Evolutionary conservation across 2,797 vertebrate genomes (phyloP).

Genomic region (Argentina silus): DNA sequence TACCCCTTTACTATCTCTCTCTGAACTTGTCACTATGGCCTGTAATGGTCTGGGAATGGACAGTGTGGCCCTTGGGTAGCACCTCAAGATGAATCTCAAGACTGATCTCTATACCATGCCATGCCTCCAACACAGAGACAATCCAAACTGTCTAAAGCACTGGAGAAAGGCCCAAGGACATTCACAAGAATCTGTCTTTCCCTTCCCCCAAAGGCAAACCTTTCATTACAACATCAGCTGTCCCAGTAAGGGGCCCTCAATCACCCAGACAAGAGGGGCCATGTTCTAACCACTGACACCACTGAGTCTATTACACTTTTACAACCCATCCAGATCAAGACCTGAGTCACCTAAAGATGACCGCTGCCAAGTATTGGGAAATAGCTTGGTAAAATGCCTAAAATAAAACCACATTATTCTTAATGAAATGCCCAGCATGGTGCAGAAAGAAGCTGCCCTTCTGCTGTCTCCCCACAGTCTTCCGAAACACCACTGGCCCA

Average conservation of each 20-base stretch:
- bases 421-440: not conserved
- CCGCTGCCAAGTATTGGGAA: not conserved
- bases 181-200: not conserved
- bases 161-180: not conserved
- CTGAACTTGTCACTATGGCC: no score
- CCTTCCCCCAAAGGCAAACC: slow-evolving; percentile 8
- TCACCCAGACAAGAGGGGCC: not conserved
- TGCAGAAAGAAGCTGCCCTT: not conserved
- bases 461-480: not conserved
- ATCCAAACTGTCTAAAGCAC: no score
- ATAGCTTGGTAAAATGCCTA: no score
- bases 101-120: no score
- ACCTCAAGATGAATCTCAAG: no score
- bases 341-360: not conserved
- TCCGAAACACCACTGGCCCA: not conserved
- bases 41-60: no score
- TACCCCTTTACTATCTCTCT: no score
- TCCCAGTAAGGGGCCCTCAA: not conserved
- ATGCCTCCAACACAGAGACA: no score
- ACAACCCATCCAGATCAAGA: not conserved
- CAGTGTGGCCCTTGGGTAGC: no score
- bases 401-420: not conserved
- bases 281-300: not conserved
- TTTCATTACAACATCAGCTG: not conserved
- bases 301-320: not conserved